phyloP scores from a whole-genome alignment of 1,140 invertebrate species.

The Eriocheir sinensis region DNA sequence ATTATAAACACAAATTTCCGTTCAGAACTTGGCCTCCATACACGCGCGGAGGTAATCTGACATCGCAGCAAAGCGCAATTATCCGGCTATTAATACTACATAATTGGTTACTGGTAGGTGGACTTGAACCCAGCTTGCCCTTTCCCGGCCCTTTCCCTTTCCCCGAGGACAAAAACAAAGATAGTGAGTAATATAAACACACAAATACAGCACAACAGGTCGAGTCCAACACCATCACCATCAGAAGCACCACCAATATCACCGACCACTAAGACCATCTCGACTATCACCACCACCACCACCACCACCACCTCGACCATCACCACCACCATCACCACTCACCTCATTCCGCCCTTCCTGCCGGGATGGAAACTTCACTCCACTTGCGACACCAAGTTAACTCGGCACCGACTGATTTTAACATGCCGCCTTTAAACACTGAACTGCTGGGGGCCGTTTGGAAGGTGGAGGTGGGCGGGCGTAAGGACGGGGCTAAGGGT shows the following conservation, averaged over 20 bases:
- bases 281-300: background rate
- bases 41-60: background rate
- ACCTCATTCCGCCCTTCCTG: background rate
- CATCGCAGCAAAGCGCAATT: background rate
- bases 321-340: background rate
- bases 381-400: background rate
- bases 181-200: too few species aligned
- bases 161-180: background rate
- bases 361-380: slow-evolving; percentile 9
- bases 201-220: background rate
- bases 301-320: background rate
- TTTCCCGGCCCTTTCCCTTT: too few species aligned
- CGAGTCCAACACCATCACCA: background rate
- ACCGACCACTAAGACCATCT: too few species aligned
- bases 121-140: too few species aligned
- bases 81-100: slow-evolving; percentile 8
- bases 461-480: background rate
- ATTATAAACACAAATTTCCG: too few species aligned
- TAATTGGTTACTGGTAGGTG: slow-evolving; percentile 2
- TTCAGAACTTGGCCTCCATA: too few species aligned
- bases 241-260: background rate
- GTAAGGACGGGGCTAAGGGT: too few species aligned
- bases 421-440: slow-evolving; percentile 23
- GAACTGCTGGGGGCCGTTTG: background rate
- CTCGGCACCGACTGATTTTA: background rate